Percentiles rank a stretch among this genome's conserved stretches.
Conservation (phyloP, 2,888 invertebrate species). For the Perithous albicinctus region DNA sequence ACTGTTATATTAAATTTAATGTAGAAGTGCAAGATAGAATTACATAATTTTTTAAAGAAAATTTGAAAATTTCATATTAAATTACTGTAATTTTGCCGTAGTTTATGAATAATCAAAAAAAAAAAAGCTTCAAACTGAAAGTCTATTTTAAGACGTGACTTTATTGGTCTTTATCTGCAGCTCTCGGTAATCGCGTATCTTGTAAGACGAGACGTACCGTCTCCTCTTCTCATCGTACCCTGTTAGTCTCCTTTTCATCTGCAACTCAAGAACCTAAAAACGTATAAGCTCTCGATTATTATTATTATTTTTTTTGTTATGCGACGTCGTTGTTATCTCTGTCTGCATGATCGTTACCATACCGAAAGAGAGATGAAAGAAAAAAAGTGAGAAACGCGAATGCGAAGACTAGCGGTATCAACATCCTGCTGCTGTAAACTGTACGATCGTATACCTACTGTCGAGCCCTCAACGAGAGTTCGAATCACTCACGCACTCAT, state of each 20-base stretch:
- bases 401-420: slow-evolving; percentile 49
- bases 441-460: neutral
- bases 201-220: slow-evolving; percentile 37
- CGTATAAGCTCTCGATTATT: slow-evolving; percentile 27
- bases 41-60: too few species aligned
- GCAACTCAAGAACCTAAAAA: slow-evolving; percentile 26
- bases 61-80: too few species aligned
- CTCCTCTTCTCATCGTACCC: slow-evolving; percentile 10
- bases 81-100: too few species aligned
- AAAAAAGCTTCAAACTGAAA: too few species aligned
- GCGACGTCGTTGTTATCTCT: slow-evolving; percentile 17
- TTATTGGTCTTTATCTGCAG: slow-evolving; percentile 16
- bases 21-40: too few species aligned
- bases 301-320: slow-evolving; percentile 41
- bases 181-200: slow-evolving; percentile 39
- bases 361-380: slow-evolving; percentile 30
- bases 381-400: slow-evolving; percentile 8
- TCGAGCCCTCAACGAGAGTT: slow-evolving; percentile 32
- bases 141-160: slow-evolving; percentile 22
- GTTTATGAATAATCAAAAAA: too few species aligned
- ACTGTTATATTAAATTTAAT: too few species aligned
- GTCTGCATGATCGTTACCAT: slow-evolving; percentile 8
- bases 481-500: slow-evolving; percentile 31
- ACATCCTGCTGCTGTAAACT: slow-evolving; percentile 48
- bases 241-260: neutral